Percentiles rank a stretch among this genome's conserved stretches.
Evolutionary conservation across 2,113 vertebrate species (phyloP).

Genomic region (Coptodon bakossiorum): DNA sequence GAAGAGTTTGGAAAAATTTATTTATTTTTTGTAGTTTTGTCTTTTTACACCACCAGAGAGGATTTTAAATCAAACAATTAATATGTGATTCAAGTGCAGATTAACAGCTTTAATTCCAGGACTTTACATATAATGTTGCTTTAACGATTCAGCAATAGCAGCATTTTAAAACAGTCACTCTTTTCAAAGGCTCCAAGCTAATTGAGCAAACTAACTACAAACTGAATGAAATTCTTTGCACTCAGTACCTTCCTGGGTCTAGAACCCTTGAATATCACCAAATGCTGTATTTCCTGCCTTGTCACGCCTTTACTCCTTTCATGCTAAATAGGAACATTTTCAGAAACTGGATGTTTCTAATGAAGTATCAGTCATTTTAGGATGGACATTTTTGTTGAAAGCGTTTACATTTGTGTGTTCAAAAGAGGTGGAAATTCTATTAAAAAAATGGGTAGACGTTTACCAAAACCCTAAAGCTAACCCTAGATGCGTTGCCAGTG

Average conservation of each 20-base stretch:
- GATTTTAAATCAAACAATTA: background rate
- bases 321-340: background rate
- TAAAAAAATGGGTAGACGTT: background rate
- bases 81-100: background rate
- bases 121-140: background rate
- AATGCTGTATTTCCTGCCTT: background rate
- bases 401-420: background rate
- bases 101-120: background rate
- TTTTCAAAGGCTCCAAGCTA: background rate
- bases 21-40: background rate
- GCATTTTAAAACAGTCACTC: background rate
- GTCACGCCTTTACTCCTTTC: background rate
- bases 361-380: background rate
- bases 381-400: background rate
- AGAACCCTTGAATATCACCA: background rate
- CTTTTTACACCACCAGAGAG: background rate
- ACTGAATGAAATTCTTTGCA: background rate
- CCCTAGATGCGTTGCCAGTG: background rate
- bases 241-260: background rate
- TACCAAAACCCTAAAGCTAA: background rate
- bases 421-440: background rate
- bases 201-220: background rate
- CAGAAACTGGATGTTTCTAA: background rate
- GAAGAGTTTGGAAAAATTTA: background rate
- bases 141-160: background rate